Percentiles rank a stretch among this genome's conserved stretches.
phyloP scores from a whole-genome alignment of 2,797 vertebrate genomes.

The Myripristis jacobus region DNA sequence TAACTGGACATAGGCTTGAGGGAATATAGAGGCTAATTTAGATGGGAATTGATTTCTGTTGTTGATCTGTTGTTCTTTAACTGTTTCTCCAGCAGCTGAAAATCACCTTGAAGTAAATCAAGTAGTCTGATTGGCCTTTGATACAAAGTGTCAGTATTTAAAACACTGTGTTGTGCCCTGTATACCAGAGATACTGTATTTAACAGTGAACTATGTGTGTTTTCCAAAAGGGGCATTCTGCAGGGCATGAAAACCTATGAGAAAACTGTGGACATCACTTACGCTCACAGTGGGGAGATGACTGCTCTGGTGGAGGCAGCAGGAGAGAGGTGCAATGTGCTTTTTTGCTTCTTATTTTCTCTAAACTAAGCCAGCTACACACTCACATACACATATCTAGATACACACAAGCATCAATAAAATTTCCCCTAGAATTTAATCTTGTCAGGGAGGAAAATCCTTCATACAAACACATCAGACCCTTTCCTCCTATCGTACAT shows the following conservation, averaged over 20 bases:
- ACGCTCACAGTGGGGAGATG: slow-evolving; percentile 75
- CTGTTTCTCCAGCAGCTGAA: no score
- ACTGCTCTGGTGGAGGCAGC: slow-evolving; percentile 79
- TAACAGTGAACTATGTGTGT: slow-evolving; percentile 1
- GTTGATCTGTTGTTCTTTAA: no score
- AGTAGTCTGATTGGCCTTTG: no score
- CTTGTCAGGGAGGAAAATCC: neutral
- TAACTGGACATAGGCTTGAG: no score
- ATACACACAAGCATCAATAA: neutral
- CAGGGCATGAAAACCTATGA: slow-evolving; percentile 77
- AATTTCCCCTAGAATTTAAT: no score
- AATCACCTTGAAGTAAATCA: no score
- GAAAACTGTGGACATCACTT: slow-evolving; percentile 78
- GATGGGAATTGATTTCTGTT: no score
- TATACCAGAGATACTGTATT: no score
- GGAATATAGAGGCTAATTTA: no score
- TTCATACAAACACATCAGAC: neutral
- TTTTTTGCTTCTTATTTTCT: neutral
- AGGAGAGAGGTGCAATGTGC: slow-evolving; percentile 77
- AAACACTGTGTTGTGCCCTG: no score
- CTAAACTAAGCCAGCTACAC: neutral
- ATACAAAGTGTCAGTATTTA: no score
- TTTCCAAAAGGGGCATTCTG: slow-evolving; percentile 72
- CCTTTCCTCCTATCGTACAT: no score
- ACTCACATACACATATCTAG: neutral